These are phyloP conservation scores for Agapetus fuscipes DNA, from an alignment of 2,888 invertebrate genomes.

Conservation along the genomic window DNA sequence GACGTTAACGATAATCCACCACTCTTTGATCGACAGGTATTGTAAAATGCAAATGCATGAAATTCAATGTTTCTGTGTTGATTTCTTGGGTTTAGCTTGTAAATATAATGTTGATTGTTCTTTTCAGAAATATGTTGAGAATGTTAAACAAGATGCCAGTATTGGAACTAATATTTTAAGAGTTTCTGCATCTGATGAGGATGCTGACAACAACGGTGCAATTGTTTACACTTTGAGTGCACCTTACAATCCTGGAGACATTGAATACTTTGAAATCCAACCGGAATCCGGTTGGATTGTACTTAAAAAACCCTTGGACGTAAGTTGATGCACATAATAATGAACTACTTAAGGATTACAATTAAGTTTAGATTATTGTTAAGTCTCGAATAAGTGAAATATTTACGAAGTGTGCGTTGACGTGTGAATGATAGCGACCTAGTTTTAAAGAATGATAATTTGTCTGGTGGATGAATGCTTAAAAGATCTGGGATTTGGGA, in stretches of 20 bases:
- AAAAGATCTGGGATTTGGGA: conserved; percentile 45
- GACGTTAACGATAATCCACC: conserved; percentile 98
- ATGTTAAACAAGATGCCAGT: conserved; percentile 93
- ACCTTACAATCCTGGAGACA: conserved; percentile 77
- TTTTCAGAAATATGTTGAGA: conserved; percentile 92
- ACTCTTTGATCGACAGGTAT: conserved; percentile 88
- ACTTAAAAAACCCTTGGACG: conserved; percentile 89
- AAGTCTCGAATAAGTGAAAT: conserved; percentile 15
- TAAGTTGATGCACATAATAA: conserved; percentile 50
- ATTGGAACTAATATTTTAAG: conserved; percentile 89
- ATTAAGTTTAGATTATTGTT: conserved; percentile 14
- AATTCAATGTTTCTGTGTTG: too few species aligned
- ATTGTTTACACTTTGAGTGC: conserved; percentile 87
- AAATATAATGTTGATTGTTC: too few species aligned
- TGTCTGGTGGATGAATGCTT: conserved; percentile 49
- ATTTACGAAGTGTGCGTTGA: conserved; percentile 29
- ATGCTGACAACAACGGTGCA: conserved; percentile 93
- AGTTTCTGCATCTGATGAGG: conserved; percentile 94
- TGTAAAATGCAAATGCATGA: conserved; percentile 24
- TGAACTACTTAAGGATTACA: conserved; percentile 25
- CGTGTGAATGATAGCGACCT: conserved; percentile 33
- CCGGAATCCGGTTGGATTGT: conserved; percentile 97
- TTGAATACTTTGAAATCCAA: conserved; percentile 95
- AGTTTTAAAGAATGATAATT: conserved; percentile 16
- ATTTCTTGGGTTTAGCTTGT: too few species aligned